These are phyloP conservation scores for Pyrocoelia pectoralis DNA, from an alignment of 2,888 invertebrate species.

Conservation along the genomic window DNA sequence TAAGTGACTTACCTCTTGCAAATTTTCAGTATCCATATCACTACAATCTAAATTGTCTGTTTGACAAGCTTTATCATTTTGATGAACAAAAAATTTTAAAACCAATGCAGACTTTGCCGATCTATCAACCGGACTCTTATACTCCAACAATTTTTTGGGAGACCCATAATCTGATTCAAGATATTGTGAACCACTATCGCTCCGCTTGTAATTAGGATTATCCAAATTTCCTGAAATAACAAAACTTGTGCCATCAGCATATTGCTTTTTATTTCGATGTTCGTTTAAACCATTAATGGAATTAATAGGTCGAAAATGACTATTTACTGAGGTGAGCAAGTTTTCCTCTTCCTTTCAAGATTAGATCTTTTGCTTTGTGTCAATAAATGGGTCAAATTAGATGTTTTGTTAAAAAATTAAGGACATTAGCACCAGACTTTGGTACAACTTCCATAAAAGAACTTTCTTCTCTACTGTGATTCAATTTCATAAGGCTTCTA, in stretches of 20 bases:
- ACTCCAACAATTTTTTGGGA: slow-evolving; percentile 64
- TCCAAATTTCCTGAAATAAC: slow-evolving; percentile 71
- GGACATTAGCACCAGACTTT: slow-evolving; percentile 40
- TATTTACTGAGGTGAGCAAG: slow-evolving; percentile 77
- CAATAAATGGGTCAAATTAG: slow-evolving; percentile 18
- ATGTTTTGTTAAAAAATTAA: slow-evolving; percentile 33
- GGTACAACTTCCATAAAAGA: slow-evolving; percentile 69
- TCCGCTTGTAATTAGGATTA: slow-evolving; percentile 67
- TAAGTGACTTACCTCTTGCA: slow-evolving; percentile 35
- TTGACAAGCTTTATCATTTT: slow-evolving; percentile 67
- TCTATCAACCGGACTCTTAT: slow-evolving; percentile 59
- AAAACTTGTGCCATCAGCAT: slow-evolving; percentile 78
- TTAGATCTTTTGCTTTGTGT: slow-evolving; percentile 24
- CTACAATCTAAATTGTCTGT: slow-evolving; percentile 56
- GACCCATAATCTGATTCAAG: slow-evolving; percentile 63
- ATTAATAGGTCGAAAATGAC: slow-evolving; percentile 85
- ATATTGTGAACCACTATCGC: slow-evolving; percentile 70
- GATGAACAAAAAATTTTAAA: slow-evolving; percentile 74
- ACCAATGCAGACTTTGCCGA: slow-evolving; percentile 60
- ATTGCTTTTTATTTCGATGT: slow-evolving; percentile 59
- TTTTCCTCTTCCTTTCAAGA: slow-evolving; percentile 37
- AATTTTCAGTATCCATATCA: slow-evolving; percentile 22
- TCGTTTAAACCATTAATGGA: slow-evolving; percentile 60
- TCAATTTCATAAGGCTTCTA: slow-evolving; percentile 63
- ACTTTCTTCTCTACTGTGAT: slow-evolving; percentile 69